These are phyloP conservation scores for Amphiura filiformis DNA, from an alignment of 35 echinoderm and acorn worm species.

Conservation along the genomic window DNA sequence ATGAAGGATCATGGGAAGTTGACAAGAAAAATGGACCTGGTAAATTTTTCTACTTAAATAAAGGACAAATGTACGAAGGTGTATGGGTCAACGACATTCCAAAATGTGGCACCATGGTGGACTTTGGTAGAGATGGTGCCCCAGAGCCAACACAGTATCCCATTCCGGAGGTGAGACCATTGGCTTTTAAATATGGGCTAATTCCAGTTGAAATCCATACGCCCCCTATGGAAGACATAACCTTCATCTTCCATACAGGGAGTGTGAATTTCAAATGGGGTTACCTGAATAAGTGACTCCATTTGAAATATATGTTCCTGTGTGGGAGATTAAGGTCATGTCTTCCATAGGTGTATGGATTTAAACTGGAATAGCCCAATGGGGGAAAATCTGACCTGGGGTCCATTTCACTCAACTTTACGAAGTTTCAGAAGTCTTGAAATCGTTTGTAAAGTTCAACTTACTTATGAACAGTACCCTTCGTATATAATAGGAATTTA, in stretches of 20 bases:
- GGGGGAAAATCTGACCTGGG: too few species aligned
- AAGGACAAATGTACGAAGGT: conserved; percentile 94
- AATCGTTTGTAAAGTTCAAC: neutral
- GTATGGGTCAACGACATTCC: conserved; percentile 95
- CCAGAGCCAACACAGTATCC: conserved; percentile 96
- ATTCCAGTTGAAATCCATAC: too few species aligned
- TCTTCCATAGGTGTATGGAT: too few species aligned
- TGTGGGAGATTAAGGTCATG: too few species aligned
- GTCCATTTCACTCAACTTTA: too few species aligned
- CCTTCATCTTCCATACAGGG: too few species aligned
- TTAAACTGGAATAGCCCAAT: too few species aligned
- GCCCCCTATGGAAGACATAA: too few species aligned
- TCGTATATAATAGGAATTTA: neutral
- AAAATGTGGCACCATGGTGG: conserved; percentile 88
- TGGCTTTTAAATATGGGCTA: too few species aligned
- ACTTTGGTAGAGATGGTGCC: conserved; percentile 95
- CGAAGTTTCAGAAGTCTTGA: neutral
- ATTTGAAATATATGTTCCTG: too few species aligned
- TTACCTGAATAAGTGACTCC: too few species aligned
- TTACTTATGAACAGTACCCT: neutral
- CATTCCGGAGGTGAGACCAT: conserved; percentile 70
- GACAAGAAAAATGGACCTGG: conserved; percentile 94
- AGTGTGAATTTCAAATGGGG: too few species aligned
- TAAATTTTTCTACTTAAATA: conserved; percentile 91
- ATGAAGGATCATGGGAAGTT: conserved; percentile 91